Conservation (phyloP, 2,113 vertebrate genomes). For the Gasterosteus nipponicus region DNA sequence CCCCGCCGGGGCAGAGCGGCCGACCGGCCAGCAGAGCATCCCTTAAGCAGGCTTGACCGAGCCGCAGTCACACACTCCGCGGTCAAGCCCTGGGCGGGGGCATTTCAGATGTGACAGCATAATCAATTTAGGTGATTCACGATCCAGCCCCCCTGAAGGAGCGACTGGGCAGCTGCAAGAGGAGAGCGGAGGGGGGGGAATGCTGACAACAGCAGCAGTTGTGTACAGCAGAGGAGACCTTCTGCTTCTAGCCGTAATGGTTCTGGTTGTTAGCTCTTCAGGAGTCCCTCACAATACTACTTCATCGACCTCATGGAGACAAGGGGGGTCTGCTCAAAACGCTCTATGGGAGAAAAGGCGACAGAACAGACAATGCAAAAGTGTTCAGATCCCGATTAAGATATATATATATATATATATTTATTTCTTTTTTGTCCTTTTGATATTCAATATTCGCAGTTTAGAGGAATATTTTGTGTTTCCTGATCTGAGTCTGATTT, state of each 20-base stretch:
- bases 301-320: constrained; percentile 18
- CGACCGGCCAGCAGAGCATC: constrained; percentile 61
- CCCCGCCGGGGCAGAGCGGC: constrained; percentile 57
- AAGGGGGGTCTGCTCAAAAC: constrained; percentile 12
- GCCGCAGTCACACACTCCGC: constrained; percentile 75
- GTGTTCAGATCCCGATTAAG: constrained; percentile 17
- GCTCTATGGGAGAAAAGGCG: constrained; percentile 16
- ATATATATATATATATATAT: not conserved
- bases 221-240: constrained; percentile 39
- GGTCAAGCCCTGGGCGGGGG: constrained; percentile 70
- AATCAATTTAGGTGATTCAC: constrained; percentile 82
- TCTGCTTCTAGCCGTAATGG: constrained; percentile 16
- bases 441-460: not conserved
- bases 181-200: constrained; percentile 62
- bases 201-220: constrained; percentile 65
- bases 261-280: constrained; percentile 28
- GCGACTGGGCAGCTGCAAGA: constrained; percentile 68
- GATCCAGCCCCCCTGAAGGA: constrained; percentile 54
- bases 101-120: constrained; percentile 80
- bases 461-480: not conserved
- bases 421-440: not conserved
- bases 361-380: constrained; percentile 16
- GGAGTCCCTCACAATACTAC: constrained; percentile 30
- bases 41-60: constrained; percentile 80
- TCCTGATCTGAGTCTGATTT: not conserved